These are phyloP conservation scores for Sinocyclocheilus anophthalmus DNA, from an alignment of 2,113 vertebrate species.

Conservation along the genomic window DNA sequence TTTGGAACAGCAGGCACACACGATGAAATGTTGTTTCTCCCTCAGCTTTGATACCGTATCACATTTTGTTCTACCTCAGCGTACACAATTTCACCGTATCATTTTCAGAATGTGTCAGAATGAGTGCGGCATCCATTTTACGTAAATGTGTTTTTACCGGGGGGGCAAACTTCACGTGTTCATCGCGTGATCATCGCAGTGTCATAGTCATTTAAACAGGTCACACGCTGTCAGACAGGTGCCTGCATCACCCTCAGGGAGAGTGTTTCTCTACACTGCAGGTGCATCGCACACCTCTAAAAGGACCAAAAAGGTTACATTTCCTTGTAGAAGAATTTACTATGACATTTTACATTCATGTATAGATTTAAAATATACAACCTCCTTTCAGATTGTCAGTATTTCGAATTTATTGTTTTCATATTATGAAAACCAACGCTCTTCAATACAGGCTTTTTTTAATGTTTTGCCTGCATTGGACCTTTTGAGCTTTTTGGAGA, in stretches of 20 bases:
- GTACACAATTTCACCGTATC: not conserved
- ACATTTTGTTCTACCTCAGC: not conserved
- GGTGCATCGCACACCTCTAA: not conserved
- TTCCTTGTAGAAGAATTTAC: not conserved
- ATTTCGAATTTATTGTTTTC: not conserved
- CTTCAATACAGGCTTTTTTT: not conserved
- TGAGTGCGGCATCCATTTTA: not conserved
- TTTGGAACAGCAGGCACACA: too few relatives aligned
- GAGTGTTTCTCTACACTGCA: not conserved
- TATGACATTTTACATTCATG: not conserved
- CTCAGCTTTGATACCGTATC: too few relatives aligned
- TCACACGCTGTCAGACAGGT: slow-evolving; percentile 21
- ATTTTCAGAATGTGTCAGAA: not conserved
- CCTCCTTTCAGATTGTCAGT: not conserved
- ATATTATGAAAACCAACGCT: too few relatives aligned
- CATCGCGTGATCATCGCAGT: slow-evolving; percentile 8
- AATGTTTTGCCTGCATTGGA: too few relatives aligned
- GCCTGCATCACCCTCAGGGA: not conserved
- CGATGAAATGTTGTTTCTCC: not conserved
- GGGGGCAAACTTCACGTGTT: not conserved
- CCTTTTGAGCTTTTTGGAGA: not conserved
- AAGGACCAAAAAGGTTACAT: not conserved
- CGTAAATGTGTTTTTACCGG: not conserved
- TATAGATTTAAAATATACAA: not conserved
- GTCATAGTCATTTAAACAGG: slow-evolving; percentile 44